Evolutionary conservation across 1,140 invertebrate genomes (phyloP).

Genomic region (Sipha flava): DNA sequence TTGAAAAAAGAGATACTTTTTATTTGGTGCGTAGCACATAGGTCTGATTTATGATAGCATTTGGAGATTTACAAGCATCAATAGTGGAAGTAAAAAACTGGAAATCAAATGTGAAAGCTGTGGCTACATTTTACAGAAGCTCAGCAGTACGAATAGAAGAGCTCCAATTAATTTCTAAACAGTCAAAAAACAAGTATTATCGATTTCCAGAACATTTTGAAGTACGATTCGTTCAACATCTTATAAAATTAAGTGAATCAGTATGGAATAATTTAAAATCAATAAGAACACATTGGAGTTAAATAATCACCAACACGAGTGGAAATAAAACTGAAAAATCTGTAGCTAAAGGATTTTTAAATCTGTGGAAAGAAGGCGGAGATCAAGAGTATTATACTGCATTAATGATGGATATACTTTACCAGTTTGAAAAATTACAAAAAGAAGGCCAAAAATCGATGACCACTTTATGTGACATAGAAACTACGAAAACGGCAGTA

Average conservation of each 20-base stretch:
- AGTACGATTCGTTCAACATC: slow-evolving; percentile 23
- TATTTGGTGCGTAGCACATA: not conserved
- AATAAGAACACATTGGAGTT: not conserved
- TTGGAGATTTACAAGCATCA: not conserved
- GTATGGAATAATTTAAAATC: slow-evolving; percentile 18
- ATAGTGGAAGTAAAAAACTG: slow-evolving; percentile 10
- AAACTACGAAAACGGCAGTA: not conserved
- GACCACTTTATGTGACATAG: not conserved
- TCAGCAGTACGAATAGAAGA: slow-evolving; percentile 1
- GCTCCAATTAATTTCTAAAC: not conserved
- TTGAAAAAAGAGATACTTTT: slow-evolving; percentile 13
- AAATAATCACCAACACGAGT: not conserved
- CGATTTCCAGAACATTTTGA: slow-evolving; percentile 3
- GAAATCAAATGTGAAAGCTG: slow-evolving; percentile 6
- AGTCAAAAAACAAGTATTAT: not conserved
- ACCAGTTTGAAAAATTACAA: not conserved
- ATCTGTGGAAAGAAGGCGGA: not conserved
- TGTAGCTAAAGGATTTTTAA: slow-evolving; percentile 15
- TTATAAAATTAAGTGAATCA: not conserved
- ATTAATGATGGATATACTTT: slow-evolving; percentile 7
- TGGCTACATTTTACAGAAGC: slow-evolving; percentile 16
- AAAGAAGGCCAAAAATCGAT: not conserved
- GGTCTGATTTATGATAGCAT: not conserved
- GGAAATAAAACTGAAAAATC: slow-evolving; percentile 16
- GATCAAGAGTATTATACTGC: not conserved